A percentile compares a stretch with the other conserved stretches of the same genome.
Conservation (phyloP, 2,797 vertebrate genomes). For the Lacerta bilineata region DNA sequence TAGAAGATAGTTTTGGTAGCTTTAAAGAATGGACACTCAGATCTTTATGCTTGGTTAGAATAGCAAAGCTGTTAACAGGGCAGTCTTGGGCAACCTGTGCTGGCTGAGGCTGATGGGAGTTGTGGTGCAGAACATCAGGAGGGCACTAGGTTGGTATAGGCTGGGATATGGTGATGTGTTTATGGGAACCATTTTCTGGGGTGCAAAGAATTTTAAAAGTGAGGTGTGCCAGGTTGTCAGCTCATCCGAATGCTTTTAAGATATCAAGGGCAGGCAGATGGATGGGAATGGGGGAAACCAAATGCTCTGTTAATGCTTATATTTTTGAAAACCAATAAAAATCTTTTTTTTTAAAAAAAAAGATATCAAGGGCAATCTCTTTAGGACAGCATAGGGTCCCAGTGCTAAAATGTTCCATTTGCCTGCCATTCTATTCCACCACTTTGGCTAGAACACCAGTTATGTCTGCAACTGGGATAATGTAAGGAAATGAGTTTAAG, state of each 20-base stretch:
- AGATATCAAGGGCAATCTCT: background rate
- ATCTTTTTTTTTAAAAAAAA: background rate
- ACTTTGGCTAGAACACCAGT: background rate
- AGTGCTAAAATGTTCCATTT: too few relatives aligned
- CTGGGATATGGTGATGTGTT: background rate
- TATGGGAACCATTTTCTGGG: background rate
- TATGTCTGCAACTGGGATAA: background rate
- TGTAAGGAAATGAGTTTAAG: background rate
- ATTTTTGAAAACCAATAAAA: too few relatives aligned
- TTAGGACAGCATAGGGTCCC: background rate
- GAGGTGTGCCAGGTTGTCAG: background rate
- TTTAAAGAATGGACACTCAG: background rate
- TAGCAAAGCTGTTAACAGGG: too few relatives aligned
- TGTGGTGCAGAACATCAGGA: too few relatives aligned
- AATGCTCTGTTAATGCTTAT: too few relatives aligned
- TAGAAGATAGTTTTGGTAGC: background rate
- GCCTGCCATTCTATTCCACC: background rate
- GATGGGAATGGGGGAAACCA: too few relatives aligned
- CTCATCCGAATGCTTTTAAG: background rate
- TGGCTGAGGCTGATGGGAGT: too few relatives aligned
- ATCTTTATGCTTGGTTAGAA: background rate
- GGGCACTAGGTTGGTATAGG: too few relatives aligned
- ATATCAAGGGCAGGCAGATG: background rate
- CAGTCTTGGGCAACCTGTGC: too few relatives aligned
- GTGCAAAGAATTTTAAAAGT: background rate